Evolutionary conservation across 2,888 invertebrate species (phyloP).

Genomic region (Sminthurides aquaticus): DNA sequence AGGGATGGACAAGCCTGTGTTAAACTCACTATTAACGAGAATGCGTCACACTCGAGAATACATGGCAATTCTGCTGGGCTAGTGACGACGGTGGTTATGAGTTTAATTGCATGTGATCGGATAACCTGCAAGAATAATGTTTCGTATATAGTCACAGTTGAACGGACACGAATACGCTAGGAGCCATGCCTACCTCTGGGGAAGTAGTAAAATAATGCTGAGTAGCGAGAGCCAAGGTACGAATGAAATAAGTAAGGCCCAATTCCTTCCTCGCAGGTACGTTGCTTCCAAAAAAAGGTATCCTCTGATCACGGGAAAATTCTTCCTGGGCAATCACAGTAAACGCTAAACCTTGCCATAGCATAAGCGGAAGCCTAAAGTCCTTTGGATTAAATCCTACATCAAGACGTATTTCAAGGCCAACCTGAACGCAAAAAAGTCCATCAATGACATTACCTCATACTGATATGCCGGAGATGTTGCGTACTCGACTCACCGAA

Average conservation of each 20-base stretch:
- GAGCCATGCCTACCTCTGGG: slow-evolving; percentile 9
- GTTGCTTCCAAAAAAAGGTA: slow-evolving; percentile 41
- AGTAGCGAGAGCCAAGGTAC: slow-evolving; percentile 19
- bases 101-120: slow-evolving; percentile 19
- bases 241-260: slow-evolving; percentile 29
- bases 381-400: slow-evolving; percentile 30
- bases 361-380: slow-evolving; percentile 57
- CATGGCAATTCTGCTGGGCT: slow-evolving; percentile 23
- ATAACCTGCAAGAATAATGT: slow-evolving; percentile 11
- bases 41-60: slow-evolving; percentile 23
- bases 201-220: slow-evolving; percentile 6
- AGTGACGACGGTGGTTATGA: slow-evolving; percentile 13
- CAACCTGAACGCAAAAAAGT: slow-evolving; percentile 47
- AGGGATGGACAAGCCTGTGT: slow-evolving; percentile 16
- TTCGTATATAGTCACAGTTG: too few species aligned
- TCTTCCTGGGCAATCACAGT: slow-evolving; percentile 70
- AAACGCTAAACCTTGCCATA: slow-evolving; percentile 56
- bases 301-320: slow-evolving; percentile 49
- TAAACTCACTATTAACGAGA: slow-evolving; percentile 21
- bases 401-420: slow-evolving; percentile 49
- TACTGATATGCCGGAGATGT: neutral
- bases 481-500: slow-evolving; percentile 15
- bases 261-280: slow-evolving; percentile 35
- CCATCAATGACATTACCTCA: neutral
- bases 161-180: neutral